Evolutionary conservation across 2,797 vertebrate species (phyloP).

Genomic region (Capromys pilorides): DNA sequence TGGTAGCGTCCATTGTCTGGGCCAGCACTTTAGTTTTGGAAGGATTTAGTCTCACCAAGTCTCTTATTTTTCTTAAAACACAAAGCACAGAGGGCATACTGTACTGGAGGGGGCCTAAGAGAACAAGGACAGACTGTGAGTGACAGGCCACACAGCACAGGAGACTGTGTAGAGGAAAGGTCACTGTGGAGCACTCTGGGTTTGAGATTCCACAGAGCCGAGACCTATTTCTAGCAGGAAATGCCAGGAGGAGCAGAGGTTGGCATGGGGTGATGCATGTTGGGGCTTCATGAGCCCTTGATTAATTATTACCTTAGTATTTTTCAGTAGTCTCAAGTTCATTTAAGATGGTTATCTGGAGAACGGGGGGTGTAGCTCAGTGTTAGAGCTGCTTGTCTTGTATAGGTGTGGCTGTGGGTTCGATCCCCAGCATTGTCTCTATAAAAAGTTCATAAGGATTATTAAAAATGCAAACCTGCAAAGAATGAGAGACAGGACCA

Average conservation of each 20-base stretch:
- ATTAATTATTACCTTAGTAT: slow-evolving; percentile 34
- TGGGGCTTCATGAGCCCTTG: neutral
- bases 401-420: neutral
- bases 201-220: slow-evolving; percentile 48
- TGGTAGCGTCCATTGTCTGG: slow-evolving; percentile 22
- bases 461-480: neutral
- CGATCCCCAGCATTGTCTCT: neutral
- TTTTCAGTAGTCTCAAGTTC: slow-evolving; percentile 26
- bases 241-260: neutral
- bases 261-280: neutral
- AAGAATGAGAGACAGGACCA: neutral
- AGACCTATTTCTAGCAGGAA: slow-evolving; percentile 67
- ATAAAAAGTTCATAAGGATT: neutral
- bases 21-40: slow-evolving; percentile 31
- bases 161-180: slow-evolving; percentile 21
- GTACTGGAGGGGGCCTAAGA: neutral
- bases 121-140: neutral
- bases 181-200: neutral
- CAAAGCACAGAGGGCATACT: neutral
- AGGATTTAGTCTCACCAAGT: slow-evolving; percentile 1
- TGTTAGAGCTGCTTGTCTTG: neutral
- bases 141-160: neutral
- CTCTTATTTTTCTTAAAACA: slow-evolving; percentile 38
- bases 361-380: neutral
- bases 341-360: slow-evolving; percentile 32